Evolutionary conservation across 2,888 invertebrate species (phyloP).

Genomic region (Sepioteuthis lessoniana): DNA sequence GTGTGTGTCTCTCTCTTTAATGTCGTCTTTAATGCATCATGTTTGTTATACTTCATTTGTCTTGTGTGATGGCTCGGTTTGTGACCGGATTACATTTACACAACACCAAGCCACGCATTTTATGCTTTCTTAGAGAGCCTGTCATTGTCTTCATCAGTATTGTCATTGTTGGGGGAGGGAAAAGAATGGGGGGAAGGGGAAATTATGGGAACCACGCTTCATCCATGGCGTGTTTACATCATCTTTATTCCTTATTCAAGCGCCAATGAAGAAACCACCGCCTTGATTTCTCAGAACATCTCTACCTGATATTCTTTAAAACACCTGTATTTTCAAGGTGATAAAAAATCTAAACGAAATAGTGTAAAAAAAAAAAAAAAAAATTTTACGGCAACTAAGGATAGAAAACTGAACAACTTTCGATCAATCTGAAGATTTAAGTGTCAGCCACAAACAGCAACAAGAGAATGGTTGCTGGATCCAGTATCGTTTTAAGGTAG

Average conservation of each 20-base stretch:
- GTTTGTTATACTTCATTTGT: not conserved
- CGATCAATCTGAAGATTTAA: not conserved
- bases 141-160: slow-evolving; percentile 23
- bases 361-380: no score
- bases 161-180: not conserved
- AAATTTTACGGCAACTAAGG: not conserved
- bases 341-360: not conserved
- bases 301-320: not conserved
- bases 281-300: slow-evolving; percentile 11
- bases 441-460: not conserved
- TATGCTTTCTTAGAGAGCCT: slow-evolving; percentile 41
- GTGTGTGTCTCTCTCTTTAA: not conserved
- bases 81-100: slow-evolving; percentile 25
- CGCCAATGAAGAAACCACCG: slow-evolving; percentile 15
- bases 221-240: not conserved
- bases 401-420: not conserved
- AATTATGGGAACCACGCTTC: not conserved
- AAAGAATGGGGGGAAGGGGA: not conserved
- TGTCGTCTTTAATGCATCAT: not conserved
- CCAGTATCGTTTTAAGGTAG: slow-evolving; percentile 17
- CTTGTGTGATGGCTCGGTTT: not conserved
- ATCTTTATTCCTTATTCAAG: slow-evolving; percentile 8
- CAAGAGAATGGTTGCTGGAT: not conserved
- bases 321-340: not conserved
- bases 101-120: slow-evolving; percentile 36